Conservation (phyloP, 92 coral and sea anemone species). For the Phenganax marumi region DNA sequence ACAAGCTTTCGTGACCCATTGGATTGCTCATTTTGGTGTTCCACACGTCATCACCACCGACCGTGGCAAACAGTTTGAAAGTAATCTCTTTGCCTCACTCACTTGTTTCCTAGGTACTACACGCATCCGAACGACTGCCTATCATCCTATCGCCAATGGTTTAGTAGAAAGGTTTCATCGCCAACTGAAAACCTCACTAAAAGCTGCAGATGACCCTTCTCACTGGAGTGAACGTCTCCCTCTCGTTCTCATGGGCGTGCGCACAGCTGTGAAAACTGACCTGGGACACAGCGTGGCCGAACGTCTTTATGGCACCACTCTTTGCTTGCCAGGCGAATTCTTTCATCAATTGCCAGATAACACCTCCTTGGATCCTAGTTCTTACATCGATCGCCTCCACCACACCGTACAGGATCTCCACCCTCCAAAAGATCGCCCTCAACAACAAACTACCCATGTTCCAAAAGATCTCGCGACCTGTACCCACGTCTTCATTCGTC, state of each 20-base stretch:
- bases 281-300: no score
- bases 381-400: slow-evolving; percentile 10
- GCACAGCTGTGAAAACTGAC: slow-evolving; percentile 19
- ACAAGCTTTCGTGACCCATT: slow-evolving; percentile 2
- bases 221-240: no score
- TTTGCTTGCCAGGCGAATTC: slow-evolving; percentile 27
- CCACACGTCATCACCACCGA: no score
- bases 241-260: slow-evolving; percentile 16
- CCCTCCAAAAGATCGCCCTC: slow-evolving; percentile 1
- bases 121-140: slow-evolving; percentile 33
- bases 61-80: no score
- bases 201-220: neutral
- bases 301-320: slow-evolving; percentile 26
- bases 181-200: slow-evolving; percentile 25
- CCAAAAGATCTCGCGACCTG: neutral
- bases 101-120: slow-evolving; percentile 4
- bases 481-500: no score
- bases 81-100: neutral
- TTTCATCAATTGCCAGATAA: no score
- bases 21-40: slow-evolving; percentile 31
- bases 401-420: no score
- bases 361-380: neutral
- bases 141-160: slow-evolving; percentile 38
- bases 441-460: neutral
- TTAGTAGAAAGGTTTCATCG: slow-evolving; percentile 39